Conservation (phyloP, 2,797 vertebrate species). For the Arnoldichthys spilopterus region DNA sequence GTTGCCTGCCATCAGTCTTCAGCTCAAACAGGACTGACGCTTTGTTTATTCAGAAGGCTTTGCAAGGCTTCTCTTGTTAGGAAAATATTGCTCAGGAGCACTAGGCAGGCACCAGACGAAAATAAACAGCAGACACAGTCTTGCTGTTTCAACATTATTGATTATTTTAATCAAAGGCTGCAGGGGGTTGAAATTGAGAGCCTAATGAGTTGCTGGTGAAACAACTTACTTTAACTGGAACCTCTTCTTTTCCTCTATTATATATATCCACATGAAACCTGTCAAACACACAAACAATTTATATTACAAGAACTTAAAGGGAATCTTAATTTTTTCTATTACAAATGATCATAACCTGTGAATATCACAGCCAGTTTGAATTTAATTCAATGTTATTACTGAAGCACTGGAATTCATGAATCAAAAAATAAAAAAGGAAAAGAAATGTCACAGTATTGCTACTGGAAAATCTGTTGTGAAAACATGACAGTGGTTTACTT, state of each 20-base stretch:
- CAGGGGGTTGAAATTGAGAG: conserved; percentile 18
- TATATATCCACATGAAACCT: background rate
- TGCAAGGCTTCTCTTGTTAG: conserved; percentile 26
- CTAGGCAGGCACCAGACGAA: conserved; percentile 24
- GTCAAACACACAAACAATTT: background rate
- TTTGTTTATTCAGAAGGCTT: conserved; percentile 38
- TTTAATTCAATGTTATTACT: too few species aligned
- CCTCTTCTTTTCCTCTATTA: background rate
- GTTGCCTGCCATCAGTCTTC: conserved; percentile 30
- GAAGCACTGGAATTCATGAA: too few species aligned
- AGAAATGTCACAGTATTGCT: background rate
- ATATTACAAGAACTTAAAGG: too few species aligned
- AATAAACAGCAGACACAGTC: conserved; percentile 40
- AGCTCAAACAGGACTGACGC: conserved; percentile 37
- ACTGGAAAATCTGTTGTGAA: background rate
- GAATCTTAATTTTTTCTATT: too few species aligned
- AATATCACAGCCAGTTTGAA: too few species aligned
- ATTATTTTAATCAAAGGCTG: conserved; percentile 49
- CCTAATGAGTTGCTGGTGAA: conserved; percentile 34
- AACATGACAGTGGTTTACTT: background rate
- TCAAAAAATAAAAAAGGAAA: too few species aligned
- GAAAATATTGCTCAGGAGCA: conserved; percentile 40
- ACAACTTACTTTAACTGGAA: background rate
- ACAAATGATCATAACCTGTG: too few species aligned
- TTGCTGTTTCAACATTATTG: conserved; percentile 39